Percentiles rank a stretch among this genome's conserved stretches.
phyloP scores from a whole-genome alignment of 2,797 vertebrate genomes.

The Phalanger gymnotis region DNA sequence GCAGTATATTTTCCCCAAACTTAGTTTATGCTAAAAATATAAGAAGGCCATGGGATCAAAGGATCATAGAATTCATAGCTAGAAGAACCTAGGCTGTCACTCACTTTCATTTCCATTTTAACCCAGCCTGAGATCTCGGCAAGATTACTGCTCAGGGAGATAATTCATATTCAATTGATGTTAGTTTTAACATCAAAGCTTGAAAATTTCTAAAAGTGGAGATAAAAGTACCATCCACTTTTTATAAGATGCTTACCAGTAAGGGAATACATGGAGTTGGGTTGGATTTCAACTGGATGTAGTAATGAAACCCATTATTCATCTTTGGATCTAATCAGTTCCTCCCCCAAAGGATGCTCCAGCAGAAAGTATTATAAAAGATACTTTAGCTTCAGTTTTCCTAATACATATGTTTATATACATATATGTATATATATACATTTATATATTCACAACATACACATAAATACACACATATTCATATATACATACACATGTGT shows the following conservation, averaged over 20 bases:
- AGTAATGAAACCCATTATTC: constrained; percentile 70
- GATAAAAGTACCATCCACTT: background rate
- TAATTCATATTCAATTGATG: background rate
- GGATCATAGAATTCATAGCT: background rate
- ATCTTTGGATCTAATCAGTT: constrained; percentile 55
- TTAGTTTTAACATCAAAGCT: background rate
- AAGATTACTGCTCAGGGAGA: background rate
- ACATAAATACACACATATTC: too few species aligned
- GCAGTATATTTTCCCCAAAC: background rate
- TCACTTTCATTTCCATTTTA: background rate
- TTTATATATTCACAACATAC: too few species aligned
- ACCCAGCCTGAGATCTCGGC: constrained; percentile 10
- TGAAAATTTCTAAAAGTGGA: constrained; percentile 11
- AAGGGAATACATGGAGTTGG: constrained; percentile 41
- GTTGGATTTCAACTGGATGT: constrained; percentile 57
- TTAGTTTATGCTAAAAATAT: background rate
- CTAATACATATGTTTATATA: background rate
- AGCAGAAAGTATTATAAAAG: constrained; percentile 41
- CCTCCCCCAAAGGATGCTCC: constrained; percentile 50
- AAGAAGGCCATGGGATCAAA: background rate
- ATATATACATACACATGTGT: too few species aligned
- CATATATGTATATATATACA: too few species aligned
- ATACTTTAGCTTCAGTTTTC: constrained; percentile 62
- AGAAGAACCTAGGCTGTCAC: background rate
- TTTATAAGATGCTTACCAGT: constrained; percentile 33